phyloP scores from a whole-genome alignment of 2,113 vertebrate genomes.

The Microtus pennsylvanicus region DNA sequence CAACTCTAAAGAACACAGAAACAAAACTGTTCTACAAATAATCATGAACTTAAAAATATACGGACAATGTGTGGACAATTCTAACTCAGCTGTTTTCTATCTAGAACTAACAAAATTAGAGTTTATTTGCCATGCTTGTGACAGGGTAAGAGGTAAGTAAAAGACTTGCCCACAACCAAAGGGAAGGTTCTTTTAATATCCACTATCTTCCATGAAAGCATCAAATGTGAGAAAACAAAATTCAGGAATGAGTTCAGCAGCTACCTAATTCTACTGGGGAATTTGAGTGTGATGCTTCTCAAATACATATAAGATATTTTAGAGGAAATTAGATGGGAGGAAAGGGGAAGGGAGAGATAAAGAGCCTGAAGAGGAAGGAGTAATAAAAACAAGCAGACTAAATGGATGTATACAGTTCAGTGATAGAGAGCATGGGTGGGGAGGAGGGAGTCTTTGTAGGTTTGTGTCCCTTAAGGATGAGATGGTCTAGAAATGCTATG shows the following conservation, averaged over 20 bases:
- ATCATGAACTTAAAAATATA: background rate
- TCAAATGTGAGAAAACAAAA: background rate
- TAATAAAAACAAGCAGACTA: background rate
- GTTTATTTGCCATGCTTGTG: background rate
- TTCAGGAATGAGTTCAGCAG: background rate
- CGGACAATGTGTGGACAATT: background rate
- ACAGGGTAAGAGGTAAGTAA: background rate
- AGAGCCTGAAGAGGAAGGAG: background rate
- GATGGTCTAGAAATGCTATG: slow-evolving; percentile 30
- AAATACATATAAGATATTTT: background rate
- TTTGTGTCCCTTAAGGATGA: slow-evolving; percentile 50
- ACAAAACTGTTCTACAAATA: slow-evolving; percentile 5
- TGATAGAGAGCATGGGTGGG: background rate
- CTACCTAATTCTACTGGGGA: background rate
- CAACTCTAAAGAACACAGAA: slow-evolving; percentile 10
- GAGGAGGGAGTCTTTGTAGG: background rate
- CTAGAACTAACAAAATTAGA: background rate
- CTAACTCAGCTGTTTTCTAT: background rate
- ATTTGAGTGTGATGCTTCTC: background rate
- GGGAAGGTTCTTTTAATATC: slow-evolving; percentile 2
- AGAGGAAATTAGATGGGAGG: background rate
- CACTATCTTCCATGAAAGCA: slow-evolving; percentile 1
- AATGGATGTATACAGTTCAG: background rate
- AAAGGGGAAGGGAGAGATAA: background rate
- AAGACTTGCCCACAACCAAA: background rate